Conservation (phyloP, 2,888 invertebrate species). For the Cheiracanthium punctorium region DNA sequence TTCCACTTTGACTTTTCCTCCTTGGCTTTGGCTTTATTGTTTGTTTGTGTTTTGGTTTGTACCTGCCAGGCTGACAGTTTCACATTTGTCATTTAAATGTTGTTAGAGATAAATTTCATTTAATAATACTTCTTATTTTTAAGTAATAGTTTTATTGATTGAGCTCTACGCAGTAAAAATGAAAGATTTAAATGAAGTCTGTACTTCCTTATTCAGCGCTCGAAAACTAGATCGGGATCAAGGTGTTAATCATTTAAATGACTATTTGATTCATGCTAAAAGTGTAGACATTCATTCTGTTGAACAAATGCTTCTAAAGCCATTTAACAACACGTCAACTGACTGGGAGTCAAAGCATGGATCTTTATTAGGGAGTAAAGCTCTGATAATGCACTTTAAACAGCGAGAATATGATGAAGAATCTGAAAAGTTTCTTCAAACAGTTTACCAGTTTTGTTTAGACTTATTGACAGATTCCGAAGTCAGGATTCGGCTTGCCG, state of each 20-base stretch:
- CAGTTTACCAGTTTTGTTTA: slow-evolving; percentile 74
- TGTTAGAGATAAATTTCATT: too few species aligned
- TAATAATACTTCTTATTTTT: too few species aligned
- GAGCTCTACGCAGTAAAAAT: slow-evolving; percentile 11
- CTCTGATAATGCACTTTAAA: slow-evolving; percentile 73
- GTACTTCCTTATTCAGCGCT: slow-evolving; percentile 72
- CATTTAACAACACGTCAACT: slow-evolving; percentile 72
- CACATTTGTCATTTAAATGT: too few species aligned
- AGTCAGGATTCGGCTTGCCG: slow-evolving; percentile 77
- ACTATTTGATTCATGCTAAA: slow-evolving; percentile 64
- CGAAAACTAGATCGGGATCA: slow-evolving; percentile 76
- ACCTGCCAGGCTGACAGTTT: too few species aligned
- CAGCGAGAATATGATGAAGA: slow-evolving; percentile 60
- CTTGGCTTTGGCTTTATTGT: too few species aligned
- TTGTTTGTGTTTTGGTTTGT: too few species aligned
- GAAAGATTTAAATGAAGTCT: slow-evolving; percentile 34
- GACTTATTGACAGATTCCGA: slow-evolving; percentile 76
- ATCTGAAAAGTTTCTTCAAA: slow-evolving; percentile 74
- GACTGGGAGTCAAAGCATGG: slow-evolving; percentile 78
- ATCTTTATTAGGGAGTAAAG: slow-evolving; percentile 76
- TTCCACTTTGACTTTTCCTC: too few species aligned
- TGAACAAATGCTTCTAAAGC: slow-evolving; percentile 72
- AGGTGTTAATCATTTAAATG: slow-evolving; percentile 73
- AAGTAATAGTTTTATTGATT: too few species aligned
- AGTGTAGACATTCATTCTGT: slow-evolving; percentile 70